Conservation (phyloP, 2,113 vertebrate genomes). For the Hemichromis elongatus region DNA sequence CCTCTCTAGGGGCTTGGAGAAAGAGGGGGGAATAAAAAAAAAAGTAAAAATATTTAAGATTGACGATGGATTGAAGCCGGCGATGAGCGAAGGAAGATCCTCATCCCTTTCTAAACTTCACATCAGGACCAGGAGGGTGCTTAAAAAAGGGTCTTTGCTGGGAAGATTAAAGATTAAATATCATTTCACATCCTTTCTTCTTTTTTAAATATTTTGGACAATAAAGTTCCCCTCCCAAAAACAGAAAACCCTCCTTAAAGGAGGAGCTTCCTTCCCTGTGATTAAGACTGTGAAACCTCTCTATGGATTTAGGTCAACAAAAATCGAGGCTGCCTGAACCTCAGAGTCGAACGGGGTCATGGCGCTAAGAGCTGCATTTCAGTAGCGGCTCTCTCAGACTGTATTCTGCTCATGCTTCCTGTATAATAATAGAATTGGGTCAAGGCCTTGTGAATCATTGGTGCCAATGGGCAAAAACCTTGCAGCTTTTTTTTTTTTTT, state of each 20-base stretch:
- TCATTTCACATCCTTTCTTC: background rate
- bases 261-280: background rate
- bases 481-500: background rate
- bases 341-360: constrained; percentile 4
- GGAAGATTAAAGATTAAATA: background rate
- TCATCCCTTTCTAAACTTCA: background rate
- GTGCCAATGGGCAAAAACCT: constrained; percentile 36
- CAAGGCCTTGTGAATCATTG: constrained; percentile 61
- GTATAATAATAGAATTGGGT: constrained; percentile 57
- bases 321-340: background rate
- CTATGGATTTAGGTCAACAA: constrained; percentile 20
- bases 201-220: background rate
- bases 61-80: background rate
- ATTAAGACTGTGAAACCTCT: background rate
- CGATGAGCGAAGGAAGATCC: background rate
- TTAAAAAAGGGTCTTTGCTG: background rate
- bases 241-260: background rate
- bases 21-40: background rate
- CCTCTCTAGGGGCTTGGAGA: constrained; percentile 8
- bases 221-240: background rate
- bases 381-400: background rate
- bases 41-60: constrained; percentile 1
- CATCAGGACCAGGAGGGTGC: background rate
- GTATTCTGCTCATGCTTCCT: constrained; percentile 20
- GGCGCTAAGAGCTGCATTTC: constrained; percentile 22